phyloP scores from a whole-genome alignment of 2,113 vertebrate species.

The Labrus mixtus region DNA sequence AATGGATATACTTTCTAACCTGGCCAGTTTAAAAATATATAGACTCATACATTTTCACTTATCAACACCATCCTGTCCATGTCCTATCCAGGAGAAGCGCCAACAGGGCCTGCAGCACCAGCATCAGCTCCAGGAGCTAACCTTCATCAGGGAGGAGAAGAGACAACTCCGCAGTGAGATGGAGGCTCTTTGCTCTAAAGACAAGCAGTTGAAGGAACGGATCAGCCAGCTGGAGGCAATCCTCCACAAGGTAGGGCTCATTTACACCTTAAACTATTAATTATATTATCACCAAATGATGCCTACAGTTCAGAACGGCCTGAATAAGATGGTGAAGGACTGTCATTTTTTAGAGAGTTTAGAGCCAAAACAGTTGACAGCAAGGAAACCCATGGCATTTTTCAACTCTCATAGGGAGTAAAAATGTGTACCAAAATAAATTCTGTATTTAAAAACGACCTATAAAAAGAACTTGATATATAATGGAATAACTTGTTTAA shows the following conservation, averaged over 20 bases:
- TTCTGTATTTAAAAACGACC: no score
- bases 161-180: slow-evolving; percentile 83
- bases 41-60: neutral
- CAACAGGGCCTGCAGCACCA: slow-evolving; percentile 81
- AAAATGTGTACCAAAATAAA: no score
- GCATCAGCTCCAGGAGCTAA: slow-evolving; percentile 81
- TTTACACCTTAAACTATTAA: neutral
- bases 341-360: no score
- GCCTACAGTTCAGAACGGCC: no score
- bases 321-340: no score
- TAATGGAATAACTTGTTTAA: no score
- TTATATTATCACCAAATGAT: neutral
- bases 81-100: slow-evolving; percentile 83
- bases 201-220: slow-evolving; percentile 81
- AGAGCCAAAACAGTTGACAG: no score
- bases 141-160: slow-evolving; percentile 79
- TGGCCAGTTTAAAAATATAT: no score
- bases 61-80: neutral
- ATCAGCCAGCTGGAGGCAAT: slow-evolving; percentile 84
- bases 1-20: no score
- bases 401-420: no score
- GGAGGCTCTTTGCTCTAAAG: slow-evolving; percentile 81
- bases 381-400: no score
- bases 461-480: no score
- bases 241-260: slow-evolving; percentile 85